Percentiles rank a stretch among this genome's conserved stretches.
Conservation (phyloP, 2,797 vertebrate genomes). For the Poeciliopsis presidionis region DNA sequence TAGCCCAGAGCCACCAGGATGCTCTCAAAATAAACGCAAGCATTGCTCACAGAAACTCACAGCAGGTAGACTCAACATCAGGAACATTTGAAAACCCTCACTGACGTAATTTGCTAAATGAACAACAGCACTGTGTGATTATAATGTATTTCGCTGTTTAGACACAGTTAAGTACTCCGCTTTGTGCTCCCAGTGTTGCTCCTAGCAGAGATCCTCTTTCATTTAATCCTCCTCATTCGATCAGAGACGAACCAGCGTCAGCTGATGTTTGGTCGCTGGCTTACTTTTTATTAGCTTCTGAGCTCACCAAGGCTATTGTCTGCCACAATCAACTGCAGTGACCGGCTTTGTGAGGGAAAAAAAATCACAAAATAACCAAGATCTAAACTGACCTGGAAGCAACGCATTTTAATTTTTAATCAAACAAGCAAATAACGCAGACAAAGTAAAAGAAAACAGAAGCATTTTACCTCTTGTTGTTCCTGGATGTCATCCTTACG, state of each 20-base stretch:
- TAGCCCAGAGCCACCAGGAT: constrained; percentile 23
- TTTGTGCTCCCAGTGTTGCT: constrained; percentile 24
- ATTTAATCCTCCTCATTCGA: constrained; percentile 52
- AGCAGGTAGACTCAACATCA: constrained; percentile 17
- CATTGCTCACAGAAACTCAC: constrained; percentile 6
- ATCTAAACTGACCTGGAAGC: background rate
- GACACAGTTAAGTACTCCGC: constrained; percentile 56
- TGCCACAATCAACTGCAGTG: background rate
- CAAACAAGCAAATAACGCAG: background rate
- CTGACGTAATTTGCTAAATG: constrained; percentile 25
- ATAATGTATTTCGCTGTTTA: constrained; percentile 46
- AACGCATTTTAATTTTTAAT: background rate
- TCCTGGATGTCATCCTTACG: constrained; percentile 14
- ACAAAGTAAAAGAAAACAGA: constrained; percentile 4
- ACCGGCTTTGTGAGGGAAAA: background rate
- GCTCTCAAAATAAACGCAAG: constrained; percentile 24
- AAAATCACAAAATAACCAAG: background rate
- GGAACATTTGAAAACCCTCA: constrained; percentile 13
- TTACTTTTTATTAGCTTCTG: constrained; percentile 32
- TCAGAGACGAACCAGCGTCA: constrained; percentile 37
- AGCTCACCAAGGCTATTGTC: constrained; percentile 28
- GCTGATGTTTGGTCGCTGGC: constrained; percentile 37
- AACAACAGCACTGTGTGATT: constrained; percentile 26
- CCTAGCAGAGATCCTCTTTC: constrained; percentile 46
- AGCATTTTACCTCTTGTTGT: constrained; percentile 24